Percentiles rank a stretch among this genome's conserved stretches.
phyloP scores from a whole-genome alignment of 1,140 invertebrate genomes.

The Papilio dardanus region DNA sequence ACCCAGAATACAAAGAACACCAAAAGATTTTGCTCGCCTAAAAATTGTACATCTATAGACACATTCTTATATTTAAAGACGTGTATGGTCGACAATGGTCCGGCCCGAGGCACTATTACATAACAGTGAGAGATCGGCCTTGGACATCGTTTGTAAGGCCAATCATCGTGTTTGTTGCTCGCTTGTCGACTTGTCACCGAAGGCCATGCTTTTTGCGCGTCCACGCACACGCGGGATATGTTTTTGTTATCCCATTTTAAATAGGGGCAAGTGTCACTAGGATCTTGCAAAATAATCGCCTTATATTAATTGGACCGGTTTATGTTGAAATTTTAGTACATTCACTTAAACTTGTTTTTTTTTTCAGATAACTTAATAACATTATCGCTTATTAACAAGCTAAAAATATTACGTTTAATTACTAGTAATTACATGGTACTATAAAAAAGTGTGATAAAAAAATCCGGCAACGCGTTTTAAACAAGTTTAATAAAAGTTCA shows the following conservation, averaged over 20 bases:
- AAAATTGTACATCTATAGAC: background rate
- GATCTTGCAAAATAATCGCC: no score
- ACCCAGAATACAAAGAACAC: background rate
- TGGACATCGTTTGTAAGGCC: constrained; percentile 39
- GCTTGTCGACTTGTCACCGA: background rate
- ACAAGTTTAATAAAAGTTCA: constrained; percentile 3
- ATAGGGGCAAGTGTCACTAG: no score
- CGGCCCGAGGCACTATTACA: background rate
- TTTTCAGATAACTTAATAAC: no score
- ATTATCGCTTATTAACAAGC: background rate
- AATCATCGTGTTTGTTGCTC: constrained; percentile 41
- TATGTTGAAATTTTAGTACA: no score
- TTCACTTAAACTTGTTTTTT: no score
- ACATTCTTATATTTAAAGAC: background rate
- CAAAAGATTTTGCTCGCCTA: background rate
- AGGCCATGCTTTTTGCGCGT: constrained; percentile 13
- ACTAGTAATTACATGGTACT: background rate
- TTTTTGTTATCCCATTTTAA: constrained; percentile 39
- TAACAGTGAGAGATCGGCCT: constrained; percentile 35
- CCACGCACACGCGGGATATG: background rate
- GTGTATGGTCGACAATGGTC: background rate
- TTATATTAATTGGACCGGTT: no score
- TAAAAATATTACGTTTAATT: background rate
- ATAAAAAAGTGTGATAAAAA: background rate
- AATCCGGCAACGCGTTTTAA: background rate